A percentile compares a stretch with the other conserved stretches of the same genome.
Conservation (phyloP, 1,140 invertebrate species). For the Ptiloglossa arizonensis region DNA sequence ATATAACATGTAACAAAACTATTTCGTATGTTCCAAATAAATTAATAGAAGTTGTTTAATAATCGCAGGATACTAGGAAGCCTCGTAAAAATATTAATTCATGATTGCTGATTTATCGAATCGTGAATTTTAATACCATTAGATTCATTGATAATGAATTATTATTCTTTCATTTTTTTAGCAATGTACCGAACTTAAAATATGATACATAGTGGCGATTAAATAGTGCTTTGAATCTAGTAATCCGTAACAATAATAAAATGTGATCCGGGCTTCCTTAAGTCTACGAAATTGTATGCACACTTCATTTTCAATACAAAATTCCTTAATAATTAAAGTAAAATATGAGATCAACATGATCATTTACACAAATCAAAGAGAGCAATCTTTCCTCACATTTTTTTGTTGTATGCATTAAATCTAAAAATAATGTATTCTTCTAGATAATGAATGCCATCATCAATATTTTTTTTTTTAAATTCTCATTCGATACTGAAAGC, state of each 20-base stretch:
- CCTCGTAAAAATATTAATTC: conserved; percentile 44
- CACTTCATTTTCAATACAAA: conserved; percentile 43
- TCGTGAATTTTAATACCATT: conserved; percentile 29
- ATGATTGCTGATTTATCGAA: conserved; percentile 31
- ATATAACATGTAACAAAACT: conserved; percentile 68
- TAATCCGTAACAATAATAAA: conserved; percentile 37
- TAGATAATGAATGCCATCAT: conserved; percentile 22
- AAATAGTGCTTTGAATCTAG: conserved; percentile 9
- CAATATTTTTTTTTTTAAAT: not conserved
- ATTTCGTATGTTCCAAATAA: conserved; percentile 56
- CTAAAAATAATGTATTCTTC: conserved; percentile 32
- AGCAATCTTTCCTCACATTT: conserved; percentile 9
- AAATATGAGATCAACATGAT: conserved; percentile 62
- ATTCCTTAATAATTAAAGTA: conserved; percentile 43
- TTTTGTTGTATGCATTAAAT: conserved; percentile 21
- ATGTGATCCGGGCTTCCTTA: conserved; percentile 34
- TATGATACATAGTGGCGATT: conserved; percentile 35
- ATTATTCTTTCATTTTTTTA: conserved; percentile 19
- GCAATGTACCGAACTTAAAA: conserved; percentile 22
- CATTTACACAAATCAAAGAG: conserved; percentile 47
- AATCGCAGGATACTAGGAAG: conserved; percentile 50
- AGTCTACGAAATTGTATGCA: conserved; percentile 46
- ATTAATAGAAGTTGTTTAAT: conserved; percentile 56
- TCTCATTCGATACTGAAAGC: conserved; percentile 35
- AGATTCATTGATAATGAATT: conserved; percentile 9